These are phyloP conservation scores for Oxyscelio sp. DNA, from an alignment of 2,888 invertebrate genomes.

Conservation along the genomic window DNA sequence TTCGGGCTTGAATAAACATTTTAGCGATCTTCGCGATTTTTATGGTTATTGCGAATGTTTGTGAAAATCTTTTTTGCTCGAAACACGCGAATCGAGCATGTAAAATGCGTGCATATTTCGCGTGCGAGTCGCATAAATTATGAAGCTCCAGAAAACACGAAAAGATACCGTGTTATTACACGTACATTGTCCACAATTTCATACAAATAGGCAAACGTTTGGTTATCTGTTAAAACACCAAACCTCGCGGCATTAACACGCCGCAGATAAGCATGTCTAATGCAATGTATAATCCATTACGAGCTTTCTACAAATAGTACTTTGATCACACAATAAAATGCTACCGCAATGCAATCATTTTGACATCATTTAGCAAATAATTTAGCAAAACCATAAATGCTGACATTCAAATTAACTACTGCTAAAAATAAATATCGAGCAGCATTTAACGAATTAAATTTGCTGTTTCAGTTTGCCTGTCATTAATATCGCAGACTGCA, in stretches of 20 bases:
- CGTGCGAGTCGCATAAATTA: slow-evolving; percentile 48
- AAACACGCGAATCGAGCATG: slow-evolving; percentile 20
- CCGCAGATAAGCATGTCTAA: slow-evolving; percentile 18
- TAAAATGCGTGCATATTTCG: slow-evolving; percentile 39
- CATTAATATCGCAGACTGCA: no score
- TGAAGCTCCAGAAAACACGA: slow-evolving; percentile 43
- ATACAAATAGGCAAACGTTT: slow-evolving; percentile 59
- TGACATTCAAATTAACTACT: no score
- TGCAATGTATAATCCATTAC: slow-evolving; percentile 27
- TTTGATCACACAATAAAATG: slow-evolving; percentile 20
- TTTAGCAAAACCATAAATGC: no score
- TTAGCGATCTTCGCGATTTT: slow-evolving; percentile 6
- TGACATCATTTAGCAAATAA: no score
- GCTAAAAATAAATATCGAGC: no score
- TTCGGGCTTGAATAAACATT: slow-evolving; percentile 11
- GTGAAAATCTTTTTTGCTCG: slow-evolving; percentile 21
- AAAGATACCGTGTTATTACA: slow-evolving; percentile 64
- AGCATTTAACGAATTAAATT: no score
- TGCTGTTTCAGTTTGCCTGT: no score
- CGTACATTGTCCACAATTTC: slow-evolving; percentile 49
- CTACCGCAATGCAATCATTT: no score
- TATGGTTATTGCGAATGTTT: slow-evolving; percentile 17
- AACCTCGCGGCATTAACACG: slow-evolving; percentile 22
- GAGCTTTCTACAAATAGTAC: slow-evolving; percentile 2
- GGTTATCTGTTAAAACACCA: slow-evolving; percentile 39